Percentiles rank a stretch among this genome's conserved stretches.
These are phyloP conservation scores for Sebastes glaucus DNA, from an alignment of 2,797 vertebrate species.

Conservation along the genomic window DNA sequence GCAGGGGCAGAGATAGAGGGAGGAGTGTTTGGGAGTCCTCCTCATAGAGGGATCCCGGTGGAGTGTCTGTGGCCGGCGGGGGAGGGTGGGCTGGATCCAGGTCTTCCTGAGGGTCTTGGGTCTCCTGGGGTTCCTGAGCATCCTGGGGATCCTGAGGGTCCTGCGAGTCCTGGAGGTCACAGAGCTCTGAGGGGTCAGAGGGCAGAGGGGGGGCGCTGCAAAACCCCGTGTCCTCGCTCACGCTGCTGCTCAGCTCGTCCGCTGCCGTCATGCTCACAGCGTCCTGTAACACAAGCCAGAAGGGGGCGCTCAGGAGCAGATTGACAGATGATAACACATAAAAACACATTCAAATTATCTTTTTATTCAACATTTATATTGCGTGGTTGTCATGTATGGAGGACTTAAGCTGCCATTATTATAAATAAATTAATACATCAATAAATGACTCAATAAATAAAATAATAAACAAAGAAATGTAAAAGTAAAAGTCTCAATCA, in stretches of 20 bases:
- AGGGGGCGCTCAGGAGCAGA: slow-evolving; percentile 35
- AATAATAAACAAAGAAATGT: not conserved
- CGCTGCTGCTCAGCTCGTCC: slow-evolving; percentile 90
- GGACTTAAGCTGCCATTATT: not conserved
- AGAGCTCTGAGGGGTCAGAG: slow-evolving; percentile 86
- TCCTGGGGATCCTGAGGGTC: slow-evolving; percentile 70
- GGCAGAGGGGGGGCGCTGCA: slow-evolving; percentile 87
- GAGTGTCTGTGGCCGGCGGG: slow-evolving; percentile 86
- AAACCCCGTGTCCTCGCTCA: slow-evolving; percentile 92
- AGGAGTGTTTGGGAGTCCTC: slow-evolving; percentile 76
- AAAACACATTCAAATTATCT: not conserved
- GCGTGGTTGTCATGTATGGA: not conserved
- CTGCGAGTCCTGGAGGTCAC: slow-evolving; percentile 84
- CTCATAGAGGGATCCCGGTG: slow-evolving; percentile 89
- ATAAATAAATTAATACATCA: not conserved
- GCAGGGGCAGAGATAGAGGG: slow-evolving; percentile 73
- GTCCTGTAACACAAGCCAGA: slow-evolving; percentile 82
- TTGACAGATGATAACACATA: not conserved
- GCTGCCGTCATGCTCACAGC: slow-evolving; percentile 84
- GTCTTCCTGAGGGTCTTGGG: slow-evolving; percentile 79
- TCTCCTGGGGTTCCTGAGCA: slow-evolving; percentile 75
- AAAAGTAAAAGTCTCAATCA: not conserved
- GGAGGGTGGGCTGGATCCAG: slow-evolving; percentile 83
- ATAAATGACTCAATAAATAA: not conserved
- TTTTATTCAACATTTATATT: not conserved